These are phyloP conservation scores for Istiophorus platypterus DNA, from an alignment of 2,113 vertebrate genomes.

Conservation along the genomic window DNA sequence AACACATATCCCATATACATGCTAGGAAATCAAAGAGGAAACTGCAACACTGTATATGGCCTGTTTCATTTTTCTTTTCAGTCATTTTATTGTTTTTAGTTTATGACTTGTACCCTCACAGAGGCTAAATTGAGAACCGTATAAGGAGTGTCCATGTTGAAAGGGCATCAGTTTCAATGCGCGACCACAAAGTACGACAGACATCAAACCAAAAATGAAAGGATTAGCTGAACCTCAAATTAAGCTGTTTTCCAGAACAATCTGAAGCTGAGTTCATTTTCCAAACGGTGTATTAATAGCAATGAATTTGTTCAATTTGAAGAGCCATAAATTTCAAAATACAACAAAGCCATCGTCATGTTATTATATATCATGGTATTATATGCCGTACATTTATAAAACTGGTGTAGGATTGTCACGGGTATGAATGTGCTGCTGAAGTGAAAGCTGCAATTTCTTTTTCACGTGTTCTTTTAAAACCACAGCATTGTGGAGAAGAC, in stretches of 20 bases:
- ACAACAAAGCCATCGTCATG: constrained; percentile 34
- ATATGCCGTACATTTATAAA: not conserved
- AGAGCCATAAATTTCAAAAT: constrained; percentile 30
- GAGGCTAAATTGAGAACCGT: not conserved
- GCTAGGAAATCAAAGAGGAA: not conserved
- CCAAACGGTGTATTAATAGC: constrained; percentile 41
- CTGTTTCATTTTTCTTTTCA: not conserved
- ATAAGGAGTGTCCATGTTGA: constrained; percentile 34
- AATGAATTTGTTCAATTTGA: constrained; percentile 34
- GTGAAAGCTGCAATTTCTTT: constrained; percentile 22
- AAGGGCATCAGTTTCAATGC: constrained; percentile 36
- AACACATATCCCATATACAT: not conserved
- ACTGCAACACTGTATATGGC: not conserved
- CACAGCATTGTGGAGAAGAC: constrained; percentile 15
- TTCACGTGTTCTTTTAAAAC: constrained; percentile 15
- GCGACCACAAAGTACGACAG: constrained; percentile 37
- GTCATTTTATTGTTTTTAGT: constrained; percentile 18
- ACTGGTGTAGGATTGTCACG: not conserved
- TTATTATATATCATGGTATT: constrained; percentile 45
- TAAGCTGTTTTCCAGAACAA: constrained; percentile 49
- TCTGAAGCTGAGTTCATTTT: not conserved
- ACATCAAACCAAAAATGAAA: constrained; percentile 51
- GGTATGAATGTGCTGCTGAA: constrained; percentile 19
- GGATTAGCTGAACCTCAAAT: constrained; percentile 35
- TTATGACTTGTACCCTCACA: not conserved